Evolutionary conservation across 2,888 invertebrate genomes (phyloP), one percentile per base, ranked within the genome.

Genomic region (Thereva nobilitata): DNA sequence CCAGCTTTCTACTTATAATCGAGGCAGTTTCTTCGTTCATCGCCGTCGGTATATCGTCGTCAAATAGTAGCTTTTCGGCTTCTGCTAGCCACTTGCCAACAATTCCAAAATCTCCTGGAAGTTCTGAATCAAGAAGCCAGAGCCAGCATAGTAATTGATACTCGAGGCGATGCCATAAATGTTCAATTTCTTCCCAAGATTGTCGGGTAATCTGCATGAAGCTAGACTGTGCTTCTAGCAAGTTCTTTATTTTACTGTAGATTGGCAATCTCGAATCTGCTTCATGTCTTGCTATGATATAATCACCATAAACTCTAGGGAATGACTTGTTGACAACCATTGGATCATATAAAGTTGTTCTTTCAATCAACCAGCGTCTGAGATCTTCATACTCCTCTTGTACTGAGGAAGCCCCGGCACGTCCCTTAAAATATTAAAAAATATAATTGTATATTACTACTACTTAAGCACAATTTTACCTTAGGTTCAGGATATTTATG

Each of bases 401-500:
- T 68, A 92, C 86, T 72, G 90, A 87, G 72, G 89, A 88, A 73
- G 91, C 87, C 67, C 89, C 88, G 76, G 89, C 89, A 23, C 86
- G 85, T 70, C 87, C 23, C 23, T 23, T 23, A 2, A 23, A 23
- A 23, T 23, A 23, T 23, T n/a, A n/a, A 71, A 23, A 12, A 38
- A 34, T 56, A 10, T 50, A 44, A 3, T 45, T 12, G 6, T 61
- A 45, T 12, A 42, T 9, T 12, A 57, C 54, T 9, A 38, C 47
- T 41, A n/a, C 38, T 38, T 41, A 23, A 35, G 12, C 10, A n/a
- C 10, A 1, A 47, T 5, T 8, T 76, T 71, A 86, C 87, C 82
- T 89, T 91, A 59, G 93, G 92, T 83, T 93, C 93, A 54, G 93
- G 93, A 82, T 93, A 93, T 83, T 95, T 95, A 80, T 97, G 95